Evolutionary conservation across 1,140 invertebrate genomes (phyloP), one percentile per base, ranked within the genome.

Genomic region (Drosophila neocordata): DNA sequence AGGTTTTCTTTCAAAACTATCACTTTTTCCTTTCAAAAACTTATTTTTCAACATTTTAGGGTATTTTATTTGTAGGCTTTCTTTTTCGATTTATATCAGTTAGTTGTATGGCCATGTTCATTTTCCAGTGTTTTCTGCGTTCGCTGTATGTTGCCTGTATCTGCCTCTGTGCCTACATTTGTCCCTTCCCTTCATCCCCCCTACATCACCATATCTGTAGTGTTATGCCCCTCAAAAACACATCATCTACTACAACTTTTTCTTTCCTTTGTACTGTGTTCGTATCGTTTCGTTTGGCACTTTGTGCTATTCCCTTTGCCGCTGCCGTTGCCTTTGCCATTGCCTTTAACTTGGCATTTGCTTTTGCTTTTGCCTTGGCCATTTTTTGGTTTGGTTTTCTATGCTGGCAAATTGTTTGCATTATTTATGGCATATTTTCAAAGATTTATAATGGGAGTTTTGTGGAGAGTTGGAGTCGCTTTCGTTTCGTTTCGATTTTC

Each of bases 381-480:
- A 56, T 48, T 48, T 48, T 48, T 48, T 48, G 41, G 41, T 73
- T 73, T 72, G 67, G 78, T 78, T 81, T 85, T 78, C 65, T 81
- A 79, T 71, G 74, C 37, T 59, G 57, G 34, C 57, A 59, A 24
- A 24, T 37, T 38, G 80, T 78, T 85, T 85, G 81, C 76, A 85
- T 85, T 76, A 87, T 79, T 82, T 78, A 82, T 82, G 82, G 81
- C 77, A 80, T 85, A 87, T 85, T 85, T 85, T 88, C 82, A 75
- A 85, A 87, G 82, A 85, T 85, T 87, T 85, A 87, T 87, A 85
- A 85, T 85, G 82, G 41, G 41, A 48, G 41, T 48, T 48, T 48
- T 48, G n/a, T 48, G 41, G 18, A 20, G 41, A 48, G 41, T 48
- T 20, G 15, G 72, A 81, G 82, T 78, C 65, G 69, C 77, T 60